Percentiles rank a stretch among this genome's conserved stretches.
These are phyloP conservation scores for Sebastes jordani DNA, from an alignment of 2,797 vertebrate genomes.

Conservation along the genomic window DNA sequence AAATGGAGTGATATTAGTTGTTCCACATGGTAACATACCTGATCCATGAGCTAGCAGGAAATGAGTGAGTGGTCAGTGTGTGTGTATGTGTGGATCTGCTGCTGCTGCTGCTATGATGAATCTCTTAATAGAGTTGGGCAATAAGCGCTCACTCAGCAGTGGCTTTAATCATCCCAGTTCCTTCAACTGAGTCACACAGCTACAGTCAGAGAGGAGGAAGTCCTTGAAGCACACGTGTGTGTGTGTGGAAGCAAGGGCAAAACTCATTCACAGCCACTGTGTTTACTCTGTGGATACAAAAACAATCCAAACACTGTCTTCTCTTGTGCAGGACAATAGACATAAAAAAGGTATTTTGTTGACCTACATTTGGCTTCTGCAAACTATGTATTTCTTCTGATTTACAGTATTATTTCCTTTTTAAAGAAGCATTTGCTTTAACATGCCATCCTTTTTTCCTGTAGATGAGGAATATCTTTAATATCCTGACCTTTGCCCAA, in stretches of 20 bases:
- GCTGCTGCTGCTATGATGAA: slow-evolving; percentile 57
- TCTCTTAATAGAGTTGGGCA: slow-evolving; percentile 58
- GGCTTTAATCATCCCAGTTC: slow-evolving; percentile 64
- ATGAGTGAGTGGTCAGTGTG: slow-evolving; percentile 14
- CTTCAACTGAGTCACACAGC: slow-evolving; percentile 38
- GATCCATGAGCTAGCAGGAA: slow-evolving; percentile 53
- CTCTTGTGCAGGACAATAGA: neutral
- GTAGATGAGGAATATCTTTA: neutral
- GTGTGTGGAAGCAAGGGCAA: slow-evolving; percentile 19
- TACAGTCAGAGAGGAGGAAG: neutral
- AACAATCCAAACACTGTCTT: neutral
- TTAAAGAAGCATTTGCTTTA: neutral
- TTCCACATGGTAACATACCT: slow-evolving; percentile 27
- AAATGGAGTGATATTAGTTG: neutral
- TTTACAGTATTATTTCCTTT: neutral
- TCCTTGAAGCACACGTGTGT: slow-evolving; percentile 37
- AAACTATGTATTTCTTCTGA: neutral
- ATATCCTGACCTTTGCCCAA: neutral
- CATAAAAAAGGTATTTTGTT: neutral
- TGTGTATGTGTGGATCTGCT: slow-evolving; percentile 20
- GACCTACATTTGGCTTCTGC: neutral
- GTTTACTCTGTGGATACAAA: neutral
- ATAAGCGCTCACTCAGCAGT: slow-evolving; percentile 64
- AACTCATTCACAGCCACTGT: neutral
- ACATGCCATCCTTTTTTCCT: neutral